Evolutionary conservation across 2,113 vertebrate genomes (phyloP).

Genomic region (Sceloporus undulatus): DNA sequence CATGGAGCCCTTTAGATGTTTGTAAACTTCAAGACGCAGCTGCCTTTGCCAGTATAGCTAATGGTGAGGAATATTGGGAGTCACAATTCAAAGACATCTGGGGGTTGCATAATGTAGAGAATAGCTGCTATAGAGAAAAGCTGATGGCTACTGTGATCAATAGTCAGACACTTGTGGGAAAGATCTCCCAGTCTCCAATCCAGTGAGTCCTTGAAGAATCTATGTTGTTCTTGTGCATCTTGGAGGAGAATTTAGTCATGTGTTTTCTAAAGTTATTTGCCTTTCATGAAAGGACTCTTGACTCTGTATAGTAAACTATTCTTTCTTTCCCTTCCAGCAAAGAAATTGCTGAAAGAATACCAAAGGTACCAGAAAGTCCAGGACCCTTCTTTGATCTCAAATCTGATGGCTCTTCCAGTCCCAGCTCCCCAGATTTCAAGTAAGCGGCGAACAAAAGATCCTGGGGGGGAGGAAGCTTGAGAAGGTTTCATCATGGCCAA

Average conservation of each 20-base stretch:
- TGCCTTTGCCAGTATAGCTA: too few species aligned
- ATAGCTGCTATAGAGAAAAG: not conserved
- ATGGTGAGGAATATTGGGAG: too few species aligned
- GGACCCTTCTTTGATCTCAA: conserved; percentile 72
- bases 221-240: not conserved
- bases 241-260: not conserved
- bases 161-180: not conserved
- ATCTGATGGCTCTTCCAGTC: conserved; percentile 74
- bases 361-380: conserved; percentile 68
- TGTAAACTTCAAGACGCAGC: too few species aligned
- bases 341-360: conserved; percentile 65
- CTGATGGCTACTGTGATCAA: not conserved
- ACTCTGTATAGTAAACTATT: not conserved
- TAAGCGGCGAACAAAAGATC: conserved; percentile 60
- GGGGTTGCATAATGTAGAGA: not conserved
- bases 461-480: not conserved
- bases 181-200: not conserved
- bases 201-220: too few species aligned
- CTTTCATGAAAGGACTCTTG: not conserved
- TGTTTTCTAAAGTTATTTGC: not conserved
- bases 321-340: conserved; percentile 47
- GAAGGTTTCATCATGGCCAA: conserved; percentile 20
- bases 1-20: too few species aligned
- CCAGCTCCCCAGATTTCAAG: conserved; percentile 76
- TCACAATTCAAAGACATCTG: not conserved